Evolutionary conservation across 2,113 vertebrate species (phyloP).

Genomic region (Megaleporinus macrocephalus): DNA sequence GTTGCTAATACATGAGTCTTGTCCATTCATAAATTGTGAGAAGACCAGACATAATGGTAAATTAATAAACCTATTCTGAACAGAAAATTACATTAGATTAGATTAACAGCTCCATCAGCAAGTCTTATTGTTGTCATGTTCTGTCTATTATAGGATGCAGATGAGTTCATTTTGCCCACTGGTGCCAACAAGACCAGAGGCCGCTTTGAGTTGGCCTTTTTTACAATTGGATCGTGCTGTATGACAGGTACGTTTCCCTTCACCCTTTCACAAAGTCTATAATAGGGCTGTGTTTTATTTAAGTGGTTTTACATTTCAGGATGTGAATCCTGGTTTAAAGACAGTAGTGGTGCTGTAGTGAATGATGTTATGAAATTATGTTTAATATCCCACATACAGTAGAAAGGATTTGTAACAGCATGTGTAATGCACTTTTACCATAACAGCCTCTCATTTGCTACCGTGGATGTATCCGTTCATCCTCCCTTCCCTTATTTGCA

Average conservation of each 20-base stretch:
- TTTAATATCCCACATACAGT: neutral
- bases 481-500: neutral
- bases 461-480: neutral
- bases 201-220: constrained; percentile 88
- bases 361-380: neutral
- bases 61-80: too few relatives aligned
- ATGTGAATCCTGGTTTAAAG: neutral
- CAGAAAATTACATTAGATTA: too few relatives aligned
- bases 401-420: neutral
- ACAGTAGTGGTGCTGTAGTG: neutral
- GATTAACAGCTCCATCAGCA: neutral
- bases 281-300: neutral
- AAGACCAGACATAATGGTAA: too few relatives aligned
- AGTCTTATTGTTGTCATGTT: neutral
- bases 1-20: too few relatives aligned
- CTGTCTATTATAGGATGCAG: constrained; percentile 77
- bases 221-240: constrained; percentile 89
- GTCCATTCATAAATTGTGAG: too few relatives aligned
- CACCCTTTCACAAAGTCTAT: neutral
- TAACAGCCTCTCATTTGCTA: neutral
- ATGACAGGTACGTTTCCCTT: constrained; percentile 79
- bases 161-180: constrained; percentile 89
- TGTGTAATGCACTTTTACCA: neutral
- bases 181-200: constrained; percentile 89
- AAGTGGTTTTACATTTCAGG: neutral